phyloP scores from a whole-genome alignment of 2,888 invertebrate genomes.

The Tenthredo notha region DNA sequence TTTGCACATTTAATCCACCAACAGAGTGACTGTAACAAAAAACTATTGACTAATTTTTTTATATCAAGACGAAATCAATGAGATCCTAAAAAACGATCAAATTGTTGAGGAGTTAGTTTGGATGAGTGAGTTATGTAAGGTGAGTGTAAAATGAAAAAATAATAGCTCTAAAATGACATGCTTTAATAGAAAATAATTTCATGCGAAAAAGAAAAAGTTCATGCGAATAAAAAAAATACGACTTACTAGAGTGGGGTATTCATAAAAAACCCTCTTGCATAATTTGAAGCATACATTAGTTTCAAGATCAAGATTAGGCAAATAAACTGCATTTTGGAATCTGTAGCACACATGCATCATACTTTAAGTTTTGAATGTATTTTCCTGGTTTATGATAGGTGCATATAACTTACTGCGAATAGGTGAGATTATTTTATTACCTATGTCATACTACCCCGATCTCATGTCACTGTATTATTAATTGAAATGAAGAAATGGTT shows the following conservation, averaged over 20 bases:
- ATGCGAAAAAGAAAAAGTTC: background rate
- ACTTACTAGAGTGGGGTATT: background rate
- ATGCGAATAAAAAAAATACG: background rate
- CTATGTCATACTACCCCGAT: background rate
- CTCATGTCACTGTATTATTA: background rate
- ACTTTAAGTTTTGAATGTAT: background rate
- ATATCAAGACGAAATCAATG: background rate
- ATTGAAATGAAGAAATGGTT: background rate
- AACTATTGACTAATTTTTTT: background rate
- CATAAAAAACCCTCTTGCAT: background rate
- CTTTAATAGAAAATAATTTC: background rate
- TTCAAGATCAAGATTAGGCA: background rate
- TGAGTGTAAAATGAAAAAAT: background rate
- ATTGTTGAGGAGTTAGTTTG: background rate
- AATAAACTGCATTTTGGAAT: background rate
- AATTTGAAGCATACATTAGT: background rate
- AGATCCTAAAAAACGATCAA: background rate
- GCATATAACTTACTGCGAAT: background rate
- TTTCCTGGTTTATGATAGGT: background rate
- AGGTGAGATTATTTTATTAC: background rate
- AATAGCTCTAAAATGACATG: background rate
- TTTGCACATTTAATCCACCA: background rate
- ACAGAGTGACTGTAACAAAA: background rate
- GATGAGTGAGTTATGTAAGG: conserved; percentile 6
- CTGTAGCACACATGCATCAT: background rate